Evolutionary conservation across 1,140 invertebrate genomes (phyloP), one percentile per base, ranked within the genome.

Genomic region (Achroia grisella): DNA sequence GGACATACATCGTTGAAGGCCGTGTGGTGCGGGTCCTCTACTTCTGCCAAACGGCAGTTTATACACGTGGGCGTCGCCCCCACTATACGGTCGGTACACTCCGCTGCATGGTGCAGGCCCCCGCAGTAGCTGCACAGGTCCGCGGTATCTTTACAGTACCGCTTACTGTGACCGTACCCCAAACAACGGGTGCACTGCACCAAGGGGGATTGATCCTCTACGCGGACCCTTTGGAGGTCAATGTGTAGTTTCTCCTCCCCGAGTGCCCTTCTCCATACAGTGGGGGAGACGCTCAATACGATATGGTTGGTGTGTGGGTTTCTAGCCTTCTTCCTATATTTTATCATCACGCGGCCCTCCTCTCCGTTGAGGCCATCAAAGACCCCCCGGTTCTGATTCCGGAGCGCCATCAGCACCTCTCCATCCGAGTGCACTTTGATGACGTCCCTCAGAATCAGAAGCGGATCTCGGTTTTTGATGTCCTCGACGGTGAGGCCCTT

Each of bases 81-180:
- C 1, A n/a, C 31, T 11, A 10, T 3, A 6, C 23, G 31, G 1
- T 36, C 39, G 2, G 13, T 4, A 27, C 51, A 53, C 8, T 53
- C 41, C 3, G 40, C 5, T 28, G 11, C 40, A 4, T 31, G 10
- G 15, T 56, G 54, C 0, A 17, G 17, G 0, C 44, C 52, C 0
- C 46, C 41, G 12, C 52, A 61, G 40, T 56, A 44, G 31, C 43
- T 44, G 15, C 48, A 56, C 1, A 28, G 1, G 5, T 46, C 45
- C 8, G 4, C 14, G n/a, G 10, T 3, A 6, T 48, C 47, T 8
- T 14, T 34, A 27, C 53, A 56, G 1, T 41, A 13, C 8, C 13
- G 10, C 10, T 40, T 50, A 1, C 28, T 33, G 12, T 56, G 58
- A 0, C 59, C 59, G 30, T 47, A 62, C 4, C 46, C 49, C 0